These are phyloP conservation scores for Falco punctatus DNA, from an alignment of 2,113 vertebrate species.

Conservation along the genomic window DNA sequence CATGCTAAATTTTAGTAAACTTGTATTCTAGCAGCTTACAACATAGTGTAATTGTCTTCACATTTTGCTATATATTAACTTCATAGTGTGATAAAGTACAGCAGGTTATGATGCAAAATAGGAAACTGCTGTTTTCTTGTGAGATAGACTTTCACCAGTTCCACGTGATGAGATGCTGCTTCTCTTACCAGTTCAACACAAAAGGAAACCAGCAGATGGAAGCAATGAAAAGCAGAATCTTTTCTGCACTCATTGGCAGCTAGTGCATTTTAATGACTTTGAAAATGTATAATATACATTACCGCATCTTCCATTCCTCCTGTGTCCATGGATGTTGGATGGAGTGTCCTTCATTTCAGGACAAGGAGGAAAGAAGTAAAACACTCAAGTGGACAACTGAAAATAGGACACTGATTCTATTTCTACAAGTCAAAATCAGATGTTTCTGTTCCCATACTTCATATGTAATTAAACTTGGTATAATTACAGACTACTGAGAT, in stretches of 20 bases:
- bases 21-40: not conserved
- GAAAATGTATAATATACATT: not conserved
- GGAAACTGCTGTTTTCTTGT: not conserved
- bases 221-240: slow-evolving; percentile 43
- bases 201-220: slow-evolving; percentile 54
- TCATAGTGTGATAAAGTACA: not conserved
- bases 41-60: not conserved
- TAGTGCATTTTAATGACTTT: not conserved
- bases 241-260: not conserved
- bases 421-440: slow-evolving; percentile 15
- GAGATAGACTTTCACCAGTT: not conserved
- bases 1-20: not conserved
- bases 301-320: not conserved
- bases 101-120: not conserved
- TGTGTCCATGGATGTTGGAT: not conserved
- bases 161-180: not conserved
- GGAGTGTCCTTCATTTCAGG: not conserved
- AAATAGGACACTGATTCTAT: slow-evolving; percentile 38
- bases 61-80: not conserved
- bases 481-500: not conserved
- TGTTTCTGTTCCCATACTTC: not conserved
- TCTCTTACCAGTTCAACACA: not conserved
- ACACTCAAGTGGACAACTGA: not conserved
- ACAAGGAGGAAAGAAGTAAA: not conserved
- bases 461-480: not conserved